Evolutionary conservation across 2,888 invertebrate genomes (phyloP).

Genomic region (Thymelicus acteon): DNA sequence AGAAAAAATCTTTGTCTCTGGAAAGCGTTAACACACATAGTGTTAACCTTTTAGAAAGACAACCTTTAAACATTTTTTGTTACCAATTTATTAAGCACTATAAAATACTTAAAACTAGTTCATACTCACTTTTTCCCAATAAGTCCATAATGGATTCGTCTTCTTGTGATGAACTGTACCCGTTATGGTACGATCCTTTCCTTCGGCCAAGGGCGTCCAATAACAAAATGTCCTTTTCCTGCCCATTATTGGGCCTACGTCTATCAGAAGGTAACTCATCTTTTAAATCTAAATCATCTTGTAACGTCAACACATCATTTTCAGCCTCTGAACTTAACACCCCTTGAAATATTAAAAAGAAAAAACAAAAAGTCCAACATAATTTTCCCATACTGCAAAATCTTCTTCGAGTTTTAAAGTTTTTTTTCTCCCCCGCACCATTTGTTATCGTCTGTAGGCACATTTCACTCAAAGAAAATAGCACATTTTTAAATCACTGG

Average conservation of each 20-base stretch:
- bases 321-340: slow-evolving; percentile 64
- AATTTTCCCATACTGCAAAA: slow-evolving; percentile 31
- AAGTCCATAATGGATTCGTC: slow-evolving; percentile 92
- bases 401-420: slow-evolving; percentile 54
- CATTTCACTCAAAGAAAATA: slow-evolving; percentile 56
- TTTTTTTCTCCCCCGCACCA: slow-evolving; percentile 57
- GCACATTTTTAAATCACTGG: slow-evolving; percentile 44
- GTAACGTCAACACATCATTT: slow-evolving; percentile 76
- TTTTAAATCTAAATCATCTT: slow-evolving; percentile 70
- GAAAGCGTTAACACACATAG: too few relatives aligned
- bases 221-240: slow-evolving; percentile 90
- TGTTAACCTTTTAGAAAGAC: too few relatives aligned
- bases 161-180: slow-evolving; percentile 73
- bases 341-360: slow-evolving; percentile 52
- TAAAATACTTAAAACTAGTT: neutral
- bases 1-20: too few relatives aligned
- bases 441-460: slow-evolving; percentile 51
- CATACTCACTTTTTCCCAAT: slow-evolving; percentile 91
- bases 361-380: slow-evolving; percentile 50
- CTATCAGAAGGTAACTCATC: slow-evolving; percentile 70
- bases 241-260: slow-evolving; percentile 84
- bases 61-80: too few relatives aligned
- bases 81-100: too few relatives aligned
- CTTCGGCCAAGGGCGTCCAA: slow-evolving; percentile 89
- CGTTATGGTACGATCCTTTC: slow-evolving; percentile 80